phyloP scores from a whole-genome alignment of 2,888 invertebrate species.

The Phorcus lineatus region DNA sequence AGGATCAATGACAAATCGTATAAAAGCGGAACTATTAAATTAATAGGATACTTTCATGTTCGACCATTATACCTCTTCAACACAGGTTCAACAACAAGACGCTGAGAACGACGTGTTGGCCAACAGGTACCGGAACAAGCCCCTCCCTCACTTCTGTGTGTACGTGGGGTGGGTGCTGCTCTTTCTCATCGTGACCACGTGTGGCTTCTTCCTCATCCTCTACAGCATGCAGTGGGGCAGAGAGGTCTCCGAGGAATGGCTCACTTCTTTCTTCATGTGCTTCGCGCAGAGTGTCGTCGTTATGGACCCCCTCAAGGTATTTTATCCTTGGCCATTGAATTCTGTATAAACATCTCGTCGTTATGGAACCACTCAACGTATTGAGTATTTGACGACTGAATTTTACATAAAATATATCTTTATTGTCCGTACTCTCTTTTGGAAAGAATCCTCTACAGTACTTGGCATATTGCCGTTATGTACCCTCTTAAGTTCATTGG shows the following conservation, averaged over 20 bases:
- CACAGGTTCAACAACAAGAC: background rate
- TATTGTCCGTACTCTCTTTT: too few species aligned
- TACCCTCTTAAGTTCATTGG: too few species aligned
- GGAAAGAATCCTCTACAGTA: too few species aligned
- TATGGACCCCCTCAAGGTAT: conserved; percentile 74
- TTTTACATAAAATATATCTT: too few species aligned
- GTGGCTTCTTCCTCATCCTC: conserved; percentile 74
- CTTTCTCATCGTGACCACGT: conserved; percentile 61
- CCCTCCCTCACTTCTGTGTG: conserved; percentile 37
- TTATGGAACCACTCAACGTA: too few species aligned
- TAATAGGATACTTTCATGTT: too few species aligned
- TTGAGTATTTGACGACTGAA: too few species aligned
- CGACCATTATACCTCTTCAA: background rate
- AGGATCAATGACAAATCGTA: too few species aligned
- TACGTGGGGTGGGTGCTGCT: conserved; percentile 72
- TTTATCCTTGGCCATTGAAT: too few species aligned
- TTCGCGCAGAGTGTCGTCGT: conserved; percentile 73
- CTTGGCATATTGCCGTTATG: too few species aligned
- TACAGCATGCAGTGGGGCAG: conserved; percentile 76
- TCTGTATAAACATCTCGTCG: too few species aligned
- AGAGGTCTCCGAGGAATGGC: conserved; percentile 75
- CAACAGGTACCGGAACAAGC: conserved; percentile 20
- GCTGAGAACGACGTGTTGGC: background rate
- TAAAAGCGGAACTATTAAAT: too few species aligned
- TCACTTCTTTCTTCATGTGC: conserved; percentile 73